phyloP scores from a whole-genome alignment of 2,888 invertebrate species.

The Helleia helle region DNA sequence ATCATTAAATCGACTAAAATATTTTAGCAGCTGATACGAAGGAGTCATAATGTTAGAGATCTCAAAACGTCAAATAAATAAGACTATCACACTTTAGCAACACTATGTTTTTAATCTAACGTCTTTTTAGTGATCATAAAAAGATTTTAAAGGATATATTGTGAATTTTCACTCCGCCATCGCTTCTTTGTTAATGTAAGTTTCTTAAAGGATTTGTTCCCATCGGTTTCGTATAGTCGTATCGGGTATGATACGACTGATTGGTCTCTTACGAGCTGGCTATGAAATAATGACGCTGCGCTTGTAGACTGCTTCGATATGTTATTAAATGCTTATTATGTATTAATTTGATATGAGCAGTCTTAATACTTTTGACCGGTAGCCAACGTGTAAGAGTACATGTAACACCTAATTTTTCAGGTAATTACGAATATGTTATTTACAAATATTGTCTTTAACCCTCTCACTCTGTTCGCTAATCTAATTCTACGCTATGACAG shows the following conservation, averaged over 20 bases:
- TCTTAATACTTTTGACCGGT: slow-evolving; percentile 4
- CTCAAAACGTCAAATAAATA: slow-evolving; percentile 64
- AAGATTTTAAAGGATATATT: slow-evolving; percentile 54
- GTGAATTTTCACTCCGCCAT: slow-evolving; percentile 50
- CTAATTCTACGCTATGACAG: slow-evolving; percentile 68
- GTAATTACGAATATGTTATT: slow-evolving; percentile 69
- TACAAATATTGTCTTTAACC: slow-evolving; percentile 76
- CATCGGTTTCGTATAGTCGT: slow-evolving; percentile 69
- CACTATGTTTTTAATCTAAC: slow-evolving; percentile 60
- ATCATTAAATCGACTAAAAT: slow-evolving; percentile 55
- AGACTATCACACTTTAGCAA: slow-evolving; percentile 73
- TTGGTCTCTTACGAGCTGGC: slow-evolving; percentile 21
- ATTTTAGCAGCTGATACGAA: slow-evolving; percentile 51
- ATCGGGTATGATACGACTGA: slow-evolving; percentile 32
- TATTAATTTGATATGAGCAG: slow-evolving; percentile 1
- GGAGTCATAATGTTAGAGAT: slow-evolving; percentile 56
- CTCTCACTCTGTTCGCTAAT: slow-evolving; percentile 72
- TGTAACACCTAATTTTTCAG: slow-evolving; percentile 63
- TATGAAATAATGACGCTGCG: not conserved
- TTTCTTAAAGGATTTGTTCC: slow-evolving; percentile 76
- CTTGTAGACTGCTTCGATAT: no score
- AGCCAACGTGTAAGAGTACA: slow-evolving; percentile 24
- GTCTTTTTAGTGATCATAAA: slow-evolving; percentile 63
- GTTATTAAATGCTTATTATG: not conserved
- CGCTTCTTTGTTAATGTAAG: slow-evolving; percentile 65